Base-by-base conservation (phyloP, 1,140 invertebrate genomes). In the Bemisia tabaci region DNA sequence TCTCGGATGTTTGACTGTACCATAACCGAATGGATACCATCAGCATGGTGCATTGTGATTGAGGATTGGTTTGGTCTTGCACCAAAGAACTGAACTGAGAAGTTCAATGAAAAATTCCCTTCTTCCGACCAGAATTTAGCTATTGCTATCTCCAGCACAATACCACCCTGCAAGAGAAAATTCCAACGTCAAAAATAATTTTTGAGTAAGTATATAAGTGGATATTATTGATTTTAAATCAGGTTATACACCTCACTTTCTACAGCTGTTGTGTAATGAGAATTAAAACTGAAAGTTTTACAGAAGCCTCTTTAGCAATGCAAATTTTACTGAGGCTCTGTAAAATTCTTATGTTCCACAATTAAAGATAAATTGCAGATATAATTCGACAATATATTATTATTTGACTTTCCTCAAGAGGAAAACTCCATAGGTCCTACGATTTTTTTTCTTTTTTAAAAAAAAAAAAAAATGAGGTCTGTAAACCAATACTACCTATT, bases 111-210 rank as follows among this genome's bases (percentile, higher is more conserved):
- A 22, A 88, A 82, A 60, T 90, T 86, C 1, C 91, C 91, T 22
- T 91, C 79, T 79, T 88, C 92, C 1, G 93, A 90, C 95, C 95
- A 98, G 83, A 92, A 96, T 79, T 96, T 95, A 1, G 91, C 91
- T 63, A 97, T 81, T 64, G 87, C 92, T 24, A 97, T 75, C 79
- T 97, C 95, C 25, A 97, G 73, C 24, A 93, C 88, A 59, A 84
- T 73, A 68, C 85, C 86, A 69, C 86, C 87, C 84, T 88, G 72
- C 22, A 77, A 77, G 69, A 62, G 67, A 68, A 66, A 69, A 63
- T 63, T 27, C 59, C 59, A 33, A 63, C 62, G 60, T 62, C 39
- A 64, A 26, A 58, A 65, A 26, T 12, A 26, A 12, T 23, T 70
- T 63, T 17, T 66, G 23, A 23, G 63, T 23, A 24, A 68, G 67